A percentile compares a stretch with the other conserved stretches of the same genome.
Evolutionary conservation across 2,888 invertebrate genomes (phyloP).

Genomic region (Dichetophora obliterata): DNA sequence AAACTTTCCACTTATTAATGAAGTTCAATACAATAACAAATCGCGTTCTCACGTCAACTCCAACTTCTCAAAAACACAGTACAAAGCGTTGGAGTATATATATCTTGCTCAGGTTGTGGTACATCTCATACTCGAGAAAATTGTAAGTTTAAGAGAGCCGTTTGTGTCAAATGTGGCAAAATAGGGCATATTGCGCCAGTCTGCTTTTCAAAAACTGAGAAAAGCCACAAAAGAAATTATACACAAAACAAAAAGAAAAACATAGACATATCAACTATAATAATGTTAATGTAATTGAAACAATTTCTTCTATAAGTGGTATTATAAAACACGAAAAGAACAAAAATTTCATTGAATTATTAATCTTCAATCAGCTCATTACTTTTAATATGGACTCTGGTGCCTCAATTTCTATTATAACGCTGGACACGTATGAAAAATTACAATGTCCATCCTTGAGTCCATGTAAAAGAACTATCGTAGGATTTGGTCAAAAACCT

Average conservation of each 20-base stretch:
- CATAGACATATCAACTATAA: background rate
- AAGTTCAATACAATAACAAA: background rate
- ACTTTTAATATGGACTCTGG: constrained; percentile 45
- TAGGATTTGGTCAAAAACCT: constrained; percentile 36
- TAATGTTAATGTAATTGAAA: constrained; percentile 21
- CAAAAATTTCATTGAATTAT: constrained; percentile 35
- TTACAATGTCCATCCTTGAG: constrained; percentile 26
- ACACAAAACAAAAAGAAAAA: background rate
- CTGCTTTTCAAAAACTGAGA: constrained; percentile 30
- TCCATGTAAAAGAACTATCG: constrained; percentile 30
- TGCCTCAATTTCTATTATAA: constrained; percentile 43
- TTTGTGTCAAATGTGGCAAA: constrained; percentile 41
- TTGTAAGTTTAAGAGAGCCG: constrained; percentile 32
- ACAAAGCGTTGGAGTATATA: background rate
- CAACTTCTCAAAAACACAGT: background rate
- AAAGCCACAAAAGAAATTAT: constrained; percentile 17
- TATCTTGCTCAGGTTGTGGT: constrained; percentile 24
- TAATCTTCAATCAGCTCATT: background rate
- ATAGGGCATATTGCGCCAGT: constrained; percentile 38
- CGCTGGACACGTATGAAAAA: constrained; percentile 25
- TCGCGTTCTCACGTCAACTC: constrained; percentile 13
- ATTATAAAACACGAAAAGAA: constrained; percentile 24
- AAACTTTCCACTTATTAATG: constrained; percentile 30
- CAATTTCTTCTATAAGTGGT: constrained; percentile 18
- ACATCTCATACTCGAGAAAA: constrained; percentile 9